phyloP scores from a whole-genome alignment of 2,888 invertebrate genomes.

The Caenorhabditis afra region DNA sequence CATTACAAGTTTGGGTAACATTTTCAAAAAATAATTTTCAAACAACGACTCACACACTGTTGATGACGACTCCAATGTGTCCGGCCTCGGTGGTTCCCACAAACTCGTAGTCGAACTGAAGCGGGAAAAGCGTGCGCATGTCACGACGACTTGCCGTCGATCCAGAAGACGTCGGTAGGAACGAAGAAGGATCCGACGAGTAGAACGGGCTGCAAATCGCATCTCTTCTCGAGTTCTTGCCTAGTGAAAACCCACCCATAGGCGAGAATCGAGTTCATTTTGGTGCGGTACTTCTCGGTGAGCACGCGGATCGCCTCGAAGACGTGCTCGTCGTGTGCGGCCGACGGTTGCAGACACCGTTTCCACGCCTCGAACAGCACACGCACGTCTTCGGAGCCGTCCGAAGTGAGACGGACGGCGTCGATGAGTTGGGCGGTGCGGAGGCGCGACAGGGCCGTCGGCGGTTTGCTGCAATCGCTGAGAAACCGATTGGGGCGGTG shows the following conservation, averaged over 20 bases:
- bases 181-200: slow-evolving; percentile 18
- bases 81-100: slow-evolving; percentile 53
- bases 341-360: slow-evolving; percentile 41
- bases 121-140: slow-evolving; percentile 46
- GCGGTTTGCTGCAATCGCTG: slow-evolving; percentile 24
- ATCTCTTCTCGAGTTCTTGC: no score
- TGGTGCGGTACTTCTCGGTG: slow-evolving; percentile 34
- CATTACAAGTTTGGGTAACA: not conserved
- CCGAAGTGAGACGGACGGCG: slow-evolving; percentile 51
- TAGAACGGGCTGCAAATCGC: slow-evolving; percentile 54
- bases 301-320: slow-evolving; percentile 28
- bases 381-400: slow-evolving; percentile 61
- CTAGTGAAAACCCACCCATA: slow-evolving; percentile 49
- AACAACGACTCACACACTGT: slow-evolving; percentile 42
- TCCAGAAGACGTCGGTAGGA: not conserved
- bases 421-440: slow-evolving; percentile 47
- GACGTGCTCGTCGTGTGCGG: slow-evolving; percentile 33
- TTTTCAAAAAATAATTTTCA: slow-evolving; percentile 5
- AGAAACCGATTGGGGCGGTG: no score
- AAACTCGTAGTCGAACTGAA: slow-evolving; percentile 60
- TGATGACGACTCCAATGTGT: slow-evolving; percentile 57
- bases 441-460: slow-evolving; percentile 35
- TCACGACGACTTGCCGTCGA: slow-evolving; percentile 21
- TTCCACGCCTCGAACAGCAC: slow-evolving; percentile 61
- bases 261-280: slow-evolving; percentile 53